Conservation (phyloP, 1,140 invertebrate genomes). For the Sinonovacula constricta region DNA sequence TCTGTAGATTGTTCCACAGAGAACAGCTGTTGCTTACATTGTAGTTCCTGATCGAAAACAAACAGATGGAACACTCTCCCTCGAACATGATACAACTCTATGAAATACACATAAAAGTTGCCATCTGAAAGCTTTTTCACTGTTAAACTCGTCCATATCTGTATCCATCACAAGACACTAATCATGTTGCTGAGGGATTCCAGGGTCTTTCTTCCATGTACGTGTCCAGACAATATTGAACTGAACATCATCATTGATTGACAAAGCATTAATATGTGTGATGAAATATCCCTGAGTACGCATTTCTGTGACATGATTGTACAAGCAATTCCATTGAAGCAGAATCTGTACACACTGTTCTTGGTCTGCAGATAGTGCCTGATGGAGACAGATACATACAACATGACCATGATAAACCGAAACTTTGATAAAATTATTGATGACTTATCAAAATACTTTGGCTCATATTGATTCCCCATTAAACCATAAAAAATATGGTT, state of each 20-base stretch:
- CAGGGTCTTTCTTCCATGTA: not conserved
- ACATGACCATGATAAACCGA: too few species aligned
- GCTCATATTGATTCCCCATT: too few species aligned
- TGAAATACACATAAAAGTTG: not conserved
- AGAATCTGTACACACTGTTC: constrained; percentile 56
- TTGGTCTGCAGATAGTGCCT: constrained; percentile 46
- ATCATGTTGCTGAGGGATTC: not conserved
- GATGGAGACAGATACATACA: constrained; percentile 18
- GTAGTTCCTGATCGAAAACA: constrained; percentile 1
- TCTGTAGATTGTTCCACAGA: constrained; percentile 2
- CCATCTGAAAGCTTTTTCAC: constrained; percentile 1
- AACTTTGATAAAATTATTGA: too few species aligned
- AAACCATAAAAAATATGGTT: too few species aligned
- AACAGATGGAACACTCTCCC: constrained; percentile 21
- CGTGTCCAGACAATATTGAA: constrained; percentile 54
- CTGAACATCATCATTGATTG: not conserved
- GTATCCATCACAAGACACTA: constrained; percentile 29
- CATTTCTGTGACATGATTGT: constrained; percentile 24
- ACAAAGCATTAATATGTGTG: constrained; percentile 28
- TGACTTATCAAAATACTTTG: too few species aligned
- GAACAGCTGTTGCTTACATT: constrained; percentile 16
- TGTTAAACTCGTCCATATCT: not conserved
- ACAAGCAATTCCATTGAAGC: constrained; percentile 19
- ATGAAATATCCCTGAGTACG: constrained; percentile 30
- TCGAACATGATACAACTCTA: not conserved